phyloP scores from a whole-genome alignment of 2,888 invertebrate genomes.

The Spodoptera littoralis region DNA sequence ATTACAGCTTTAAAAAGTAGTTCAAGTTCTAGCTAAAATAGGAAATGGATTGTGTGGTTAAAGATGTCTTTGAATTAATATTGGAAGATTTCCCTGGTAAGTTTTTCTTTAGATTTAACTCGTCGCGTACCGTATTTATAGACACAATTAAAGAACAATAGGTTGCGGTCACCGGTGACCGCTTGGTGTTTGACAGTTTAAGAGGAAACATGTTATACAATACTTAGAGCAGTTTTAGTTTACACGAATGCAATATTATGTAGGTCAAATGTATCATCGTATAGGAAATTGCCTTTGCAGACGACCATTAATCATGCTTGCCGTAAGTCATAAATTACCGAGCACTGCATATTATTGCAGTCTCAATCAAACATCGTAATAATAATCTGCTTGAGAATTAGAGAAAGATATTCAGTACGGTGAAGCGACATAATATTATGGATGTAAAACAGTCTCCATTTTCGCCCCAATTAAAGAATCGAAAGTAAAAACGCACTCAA shows the following conservation, averaged over 20 bases:
- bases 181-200: no score
- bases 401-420: neutral
- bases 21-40: no score
- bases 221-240: conserved; percentile 9
- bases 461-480: neutral
- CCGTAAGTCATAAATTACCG: conserved; percentile 34
- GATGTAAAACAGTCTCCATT: neutral
- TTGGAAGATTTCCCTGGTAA: no score
- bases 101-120: no score
- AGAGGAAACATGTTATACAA: no score
- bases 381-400: conserved; percentile 9
- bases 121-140: no score
- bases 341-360: conserved; percentile 33
- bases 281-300: conserved; percentile 41
- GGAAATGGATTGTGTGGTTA: no score
- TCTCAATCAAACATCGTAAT: conserved; percentile 27
- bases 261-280: conserved; percentile 30
- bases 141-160: no score
- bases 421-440: neutral
- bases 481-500: neutral
- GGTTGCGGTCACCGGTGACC: no score
- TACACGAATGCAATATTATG: conserved; percentile 16
- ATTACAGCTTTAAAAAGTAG: no score
- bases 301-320: conserved; percentile 28
- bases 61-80: no score